phyloP scores from a whole-genome alignment of 2,113 vertebrate genomes.

The Protobothrops flavoviridis region DNA sequence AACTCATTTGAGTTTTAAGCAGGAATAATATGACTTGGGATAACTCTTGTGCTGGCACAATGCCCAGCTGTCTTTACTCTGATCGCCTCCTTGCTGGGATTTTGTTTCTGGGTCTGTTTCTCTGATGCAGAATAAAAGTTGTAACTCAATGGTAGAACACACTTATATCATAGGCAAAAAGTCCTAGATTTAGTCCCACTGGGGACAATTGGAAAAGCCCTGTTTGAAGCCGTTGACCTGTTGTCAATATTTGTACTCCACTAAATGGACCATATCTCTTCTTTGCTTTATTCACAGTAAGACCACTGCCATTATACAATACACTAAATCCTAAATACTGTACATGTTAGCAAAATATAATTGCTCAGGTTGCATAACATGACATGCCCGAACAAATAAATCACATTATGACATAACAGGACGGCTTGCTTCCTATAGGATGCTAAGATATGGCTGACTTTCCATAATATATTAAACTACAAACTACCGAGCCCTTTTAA shows the following conservation, averaged over 20 bases:
- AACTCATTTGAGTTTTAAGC: not conserved
- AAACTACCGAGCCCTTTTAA: not conserved
- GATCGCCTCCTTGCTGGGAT: not conserved
- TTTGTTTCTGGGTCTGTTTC: not conserved
- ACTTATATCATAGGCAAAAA: not conserved
- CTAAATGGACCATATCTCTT: not conserved
- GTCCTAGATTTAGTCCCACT: no score
- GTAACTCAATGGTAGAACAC: not conserved
- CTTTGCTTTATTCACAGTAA: not conserved
- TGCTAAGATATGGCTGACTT: not conserved
- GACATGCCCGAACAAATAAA: not conserved
- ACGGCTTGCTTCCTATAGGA: not conserved
- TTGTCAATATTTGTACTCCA: not conserved
- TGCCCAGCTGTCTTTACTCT: not conserved
- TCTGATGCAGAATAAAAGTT: not conserved
- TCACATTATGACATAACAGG: not conserved
- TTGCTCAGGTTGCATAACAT: not conserved
- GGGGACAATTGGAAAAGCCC: not conserved
- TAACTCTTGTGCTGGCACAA: not conserved
- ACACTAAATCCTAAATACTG: not conserved
- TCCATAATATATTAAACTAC: not conserved
- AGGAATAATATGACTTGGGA: not conserved
- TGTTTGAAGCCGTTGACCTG: not conserved
- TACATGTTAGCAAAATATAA: not conserved
- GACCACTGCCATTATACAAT: not conserved